phyloP scores from a whole-genome alignment of 2,113 vertebrate genomes.

The Peromyscus polionotus region DNA sequence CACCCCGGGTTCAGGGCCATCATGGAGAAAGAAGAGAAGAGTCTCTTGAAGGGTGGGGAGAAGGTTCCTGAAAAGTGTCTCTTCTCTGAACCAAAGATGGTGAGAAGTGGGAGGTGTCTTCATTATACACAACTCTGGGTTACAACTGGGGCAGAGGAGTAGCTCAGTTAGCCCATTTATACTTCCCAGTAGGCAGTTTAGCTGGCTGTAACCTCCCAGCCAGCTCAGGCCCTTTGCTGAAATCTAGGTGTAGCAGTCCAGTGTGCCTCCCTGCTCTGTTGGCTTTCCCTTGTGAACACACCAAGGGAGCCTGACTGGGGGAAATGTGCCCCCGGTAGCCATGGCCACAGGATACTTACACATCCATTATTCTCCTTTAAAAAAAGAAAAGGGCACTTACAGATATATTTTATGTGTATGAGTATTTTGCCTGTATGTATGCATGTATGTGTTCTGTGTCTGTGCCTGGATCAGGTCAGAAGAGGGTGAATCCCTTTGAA shows the following conservation, averaged over 20 bases:
- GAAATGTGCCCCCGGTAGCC: conserved; percentile 9
- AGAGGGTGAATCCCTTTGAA: background rate
- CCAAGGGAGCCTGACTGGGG: background rate
- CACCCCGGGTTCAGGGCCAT: background rate
- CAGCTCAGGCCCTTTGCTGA: background rate
- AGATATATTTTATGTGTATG: too few relatives aligned
- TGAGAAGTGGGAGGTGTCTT: background rate
- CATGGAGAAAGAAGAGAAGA: background rate
- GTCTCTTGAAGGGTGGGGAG: background rate
- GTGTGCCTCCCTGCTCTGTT: background rate
- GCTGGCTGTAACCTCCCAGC: background rate
- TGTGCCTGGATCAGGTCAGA: background rate
- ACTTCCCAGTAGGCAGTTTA: background rate
- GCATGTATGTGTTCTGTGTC: background rate
- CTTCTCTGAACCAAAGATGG: conserved; percentile 14
- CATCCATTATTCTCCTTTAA: background rate
- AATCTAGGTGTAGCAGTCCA: background rate
- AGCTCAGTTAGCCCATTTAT: background rate
- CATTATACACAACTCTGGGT: background rate
- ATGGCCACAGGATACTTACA: background rate
- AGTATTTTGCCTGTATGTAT: background rate
- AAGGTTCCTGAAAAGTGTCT: background rate
- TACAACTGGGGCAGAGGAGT: background rate
- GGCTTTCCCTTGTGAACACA: background rate
- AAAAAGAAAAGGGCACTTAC: too few relatives aligned